phyloP scores from a whole-genome alignment of 2,797 vertebrate species.

The Rhynchotus rufescens region DNA sequence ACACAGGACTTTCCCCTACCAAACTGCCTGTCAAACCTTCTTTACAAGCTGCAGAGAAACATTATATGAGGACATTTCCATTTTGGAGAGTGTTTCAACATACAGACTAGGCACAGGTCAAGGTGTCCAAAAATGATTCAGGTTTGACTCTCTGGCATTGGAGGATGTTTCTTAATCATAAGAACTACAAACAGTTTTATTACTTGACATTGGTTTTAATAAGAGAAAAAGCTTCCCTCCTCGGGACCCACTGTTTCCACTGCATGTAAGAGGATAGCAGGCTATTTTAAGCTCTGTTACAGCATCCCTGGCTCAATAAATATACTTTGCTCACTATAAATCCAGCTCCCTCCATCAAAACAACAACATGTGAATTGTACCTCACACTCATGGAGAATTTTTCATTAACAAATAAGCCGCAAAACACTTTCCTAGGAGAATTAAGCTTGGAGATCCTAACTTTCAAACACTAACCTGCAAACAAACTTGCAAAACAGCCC shows the following conservation, averaged over 20 bases:
- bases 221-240: background rate
- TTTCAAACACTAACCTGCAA: background rate
- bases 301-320: background rate
- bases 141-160: background rate
- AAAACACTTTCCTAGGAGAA: background rate
- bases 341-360: background rate
- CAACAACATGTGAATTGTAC: background rate
- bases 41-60: background rate
- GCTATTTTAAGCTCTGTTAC: constrained; percentile 64
- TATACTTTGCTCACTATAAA: background rate
- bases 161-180: background rate
- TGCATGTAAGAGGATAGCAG: background rate
- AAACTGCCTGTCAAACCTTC: background rate
- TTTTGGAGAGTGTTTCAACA: background rate
- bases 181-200: background rate
- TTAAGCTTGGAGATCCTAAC: background rate
- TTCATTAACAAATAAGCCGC: background rate
- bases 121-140: background rate
- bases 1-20: background rate
- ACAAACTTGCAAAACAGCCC: background rate
- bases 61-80: background rate
- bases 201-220: background rate
- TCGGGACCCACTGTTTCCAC: constrained; percentile 11
- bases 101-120: accelerated
- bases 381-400: background rate